Conservation (phyloP, 2,113 vertebrate genomes). For the Willisornis vidua region DNA sequence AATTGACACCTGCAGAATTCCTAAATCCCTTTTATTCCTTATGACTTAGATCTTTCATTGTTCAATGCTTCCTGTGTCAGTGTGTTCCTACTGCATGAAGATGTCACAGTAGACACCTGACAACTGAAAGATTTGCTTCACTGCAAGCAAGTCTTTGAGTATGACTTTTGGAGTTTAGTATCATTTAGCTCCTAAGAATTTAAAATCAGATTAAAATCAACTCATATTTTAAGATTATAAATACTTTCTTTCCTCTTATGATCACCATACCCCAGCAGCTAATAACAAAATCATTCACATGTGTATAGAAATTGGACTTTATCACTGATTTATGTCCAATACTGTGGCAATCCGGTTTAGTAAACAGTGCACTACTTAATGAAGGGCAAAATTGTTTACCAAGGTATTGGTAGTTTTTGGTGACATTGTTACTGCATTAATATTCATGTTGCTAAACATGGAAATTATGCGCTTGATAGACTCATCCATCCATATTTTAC, state of each 20-base stretch:
- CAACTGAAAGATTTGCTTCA: constrained; percentile 1
- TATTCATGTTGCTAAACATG: background rate
- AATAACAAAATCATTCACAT: background rate
- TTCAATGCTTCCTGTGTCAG: background rate
- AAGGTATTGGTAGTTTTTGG: background rate
- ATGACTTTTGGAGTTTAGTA: background rate
- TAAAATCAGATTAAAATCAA: background rate
- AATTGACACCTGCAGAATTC: background rate
- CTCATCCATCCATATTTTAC: background rate
- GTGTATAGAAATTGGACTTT: background rate
- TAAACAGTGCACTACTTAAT: background rate
- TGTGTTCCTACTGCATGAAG: background rate
- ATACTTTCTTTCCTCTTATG: background rate
- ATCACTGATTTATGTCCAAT: background rate
- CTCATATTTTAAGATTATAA: background rate
- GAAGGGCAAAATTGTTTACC: background rate
- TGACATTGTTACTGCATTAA: background rate
- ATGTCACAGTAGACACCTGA: background rate
- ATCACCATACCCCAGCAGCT: background rate
- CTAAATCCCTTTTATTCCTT: background rate
- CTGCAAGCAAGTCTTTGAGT: background rate
- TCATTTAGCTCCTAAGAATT: background rate
- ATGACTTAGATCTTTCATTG: background rate
- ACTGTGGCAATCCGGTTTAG: background rate
- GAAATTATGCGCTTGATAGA: background rate